Evolutionary conservation across 1,140 invertebrate genomes (phyloP), one percentile per base, ranked within the genome.

Genomic region (Ceratina australensis): DNA sequence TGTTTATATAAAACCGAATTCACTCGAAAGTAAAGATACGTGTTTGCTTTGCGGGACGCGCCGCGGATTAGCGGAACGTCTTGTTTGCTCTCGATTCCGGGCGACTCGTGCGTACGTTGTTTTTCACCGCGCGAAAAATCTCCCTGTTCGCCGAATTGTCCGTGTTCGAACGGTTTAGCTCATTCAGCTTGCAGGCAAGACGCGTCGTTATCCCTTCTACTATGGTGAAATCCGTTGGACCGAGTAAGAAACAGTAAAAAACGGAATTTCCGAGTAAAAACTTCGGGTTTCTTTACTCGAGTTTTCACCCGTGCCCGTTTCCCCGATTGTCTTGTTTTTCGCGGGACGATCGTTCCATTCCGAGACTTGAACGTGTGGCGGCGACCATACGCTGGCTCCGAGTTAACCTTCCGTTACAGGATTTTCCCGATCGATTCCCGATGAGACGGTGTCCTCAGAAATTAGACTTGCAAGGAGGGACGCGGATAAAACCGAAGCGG

Each of bases 221-320:
- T 12, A 73, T 57, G 69, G 77, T 80, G 83, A 84, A 84, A 83
- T 84, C 82, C 65, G 74, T 74, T 10, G 5, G 56, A 78, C 59
- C 49, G 50, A 52, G 10, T 42, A 42, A 42, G 33, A 10, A 42
- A 42, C 33, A 42, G 33, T 42, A 10, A 42, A 42, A 42, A 28
- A 26, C 64, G 52, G n/a, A 20, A 15, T 57, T 49, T 49, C 52
- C 10, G 22, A 42, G 22, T 63, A 60, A 18, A 81, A 69, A 65
- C 20, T 12, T 52, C 33, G 33, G 1, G 20, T 24, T 7, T 15
- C 28, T 12, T 47, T 26, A 54, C 8, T 56, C 24, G n/a, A 42
- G 20, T 8, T 56, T 74, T 18, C 2, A 13, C 2, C 2, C 12
- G 4, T 7, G 24, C 22, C 68, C 20, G 16, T 24, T 47, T 5